phyloP scores from a whole-genome alignment of 2,888 invertebrate species.

The Zhuqinia jingwanae region DNA sequence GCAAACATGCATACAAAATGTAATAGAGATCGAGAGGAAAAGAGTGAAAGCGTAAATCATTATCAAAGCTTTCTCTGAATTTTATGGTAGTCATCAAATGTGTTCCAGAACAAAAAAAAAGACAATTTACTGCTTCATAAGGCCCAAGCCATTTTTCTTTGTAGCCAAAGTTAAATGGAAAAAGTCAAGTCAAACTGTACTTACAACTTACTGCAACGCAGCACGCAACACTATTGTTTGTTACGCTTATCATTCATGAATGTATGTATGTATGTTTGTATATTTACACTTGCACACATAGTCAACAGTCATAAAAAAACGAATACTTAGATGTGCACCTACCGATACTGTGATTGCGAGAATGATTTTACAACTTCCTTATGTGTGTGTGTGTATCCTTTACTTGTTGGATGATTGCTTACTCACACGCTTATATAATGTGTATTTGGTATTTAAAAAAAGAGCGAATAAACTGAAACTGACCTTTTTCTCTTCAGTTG shows the following conservation, averaged over 20 bases:
- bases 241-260: too few relatives aligned
- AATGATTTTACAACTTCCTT: slow-evolving; percentile 13
- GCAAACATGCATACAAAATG: background rate
- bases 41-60: slow-evolving; percentile 23
- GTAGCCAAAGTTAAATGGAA: background rate
- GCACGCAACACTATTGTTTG: too few relatives aligned
- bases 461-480: slow-evolving; percentile 40
- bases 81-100: slow-evolving; percentile 46
- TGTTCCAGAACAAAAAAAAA: slow-evolving; percentile 10
- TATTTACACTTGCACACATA: background rate
- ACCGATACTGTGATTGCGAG: background rate
- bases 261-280: background rate
- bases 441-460: too few relatives aligned
- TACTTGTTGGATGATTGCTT: background rate
- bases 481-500: slow-evolving; percentile 81
- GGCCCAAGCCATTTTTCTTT: background rate
- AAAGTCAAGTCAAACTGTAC: too few relatives aligned
- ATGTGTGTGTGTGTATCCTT: too few relatives aligned
- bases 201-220: too few relatives aligned
- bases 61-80: background rate
- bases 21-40: too few relatives aligned
- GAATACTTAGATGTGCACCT: background rate
- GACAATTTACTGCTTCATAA: slow-evolving; percentile 38
- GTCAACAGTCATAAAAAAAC: background rate
- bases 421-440: too few relatives aligned